phyloP scores from a whole-genome alignment of 2,888 invertebrate genomes.

The Mythimna impura region DNA sequence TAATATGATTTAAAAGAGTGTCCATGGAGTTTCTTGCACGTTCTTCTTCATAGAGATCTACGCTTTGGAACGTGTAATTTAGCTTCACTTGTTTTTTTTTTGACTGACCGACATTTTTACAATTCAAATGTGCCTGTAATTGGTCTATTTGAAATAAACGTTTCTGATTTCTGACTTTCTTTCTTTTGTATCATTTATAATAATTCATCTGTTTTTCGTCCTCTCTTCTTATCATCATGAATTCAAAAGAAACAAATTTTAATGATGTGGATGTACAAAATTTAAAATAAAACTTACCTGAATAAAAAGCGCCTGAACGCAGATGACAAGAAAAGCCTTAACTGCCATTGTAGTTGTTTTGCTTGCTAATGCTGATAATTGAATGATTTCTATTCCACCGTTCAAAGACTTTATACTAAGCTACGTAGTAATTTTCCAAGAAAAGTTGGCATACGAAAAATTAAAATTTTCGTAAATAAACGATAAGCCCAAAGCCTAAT shows the following conservation, averaged over 20 bases:
- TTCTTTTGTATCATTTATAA: no score
- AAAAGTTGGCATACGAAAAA: background rate
- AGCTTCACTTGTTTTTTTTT: no score
- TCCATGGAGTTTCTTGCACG: no score
- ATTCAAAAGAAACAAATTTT: background rate
- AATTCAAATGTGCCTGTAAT: no score
- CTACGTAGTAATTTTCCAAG: background rate
- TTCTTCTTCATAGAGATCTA: no score
- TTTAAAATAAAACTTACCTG: constrained; percentile 37
- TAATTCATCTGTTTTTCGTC: no score
- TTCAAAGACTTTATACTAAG: constrained; percentile 27
- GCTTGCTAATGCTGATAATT: constrained; percentile 20
- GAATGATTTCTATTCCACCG: constrained; percentile 29
- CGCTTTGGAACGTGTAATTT: no score
- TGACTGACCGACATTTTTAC: no score
- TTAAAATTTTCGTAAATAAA: background rate
- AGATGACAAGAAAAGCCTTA: constrained; percentile 48
- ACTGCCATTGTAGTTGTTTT: constrained; percentile 39
- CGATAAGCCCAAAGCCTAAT: constrained; percentile 31
- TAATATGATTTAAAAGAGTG: no score
- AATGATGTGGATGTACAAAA: background rate
- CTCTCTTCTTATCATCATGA: no score
- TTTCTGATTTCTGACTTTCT: no score
- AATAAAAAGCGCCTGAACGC: constrained; percentile 49
- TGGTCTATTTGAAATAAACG: no score